These are phyloP conservation scores for Gasteruption jaculator DNA, from an alignment of 2,888 invertebrate species.

Conservation along the genomic window DNA sequence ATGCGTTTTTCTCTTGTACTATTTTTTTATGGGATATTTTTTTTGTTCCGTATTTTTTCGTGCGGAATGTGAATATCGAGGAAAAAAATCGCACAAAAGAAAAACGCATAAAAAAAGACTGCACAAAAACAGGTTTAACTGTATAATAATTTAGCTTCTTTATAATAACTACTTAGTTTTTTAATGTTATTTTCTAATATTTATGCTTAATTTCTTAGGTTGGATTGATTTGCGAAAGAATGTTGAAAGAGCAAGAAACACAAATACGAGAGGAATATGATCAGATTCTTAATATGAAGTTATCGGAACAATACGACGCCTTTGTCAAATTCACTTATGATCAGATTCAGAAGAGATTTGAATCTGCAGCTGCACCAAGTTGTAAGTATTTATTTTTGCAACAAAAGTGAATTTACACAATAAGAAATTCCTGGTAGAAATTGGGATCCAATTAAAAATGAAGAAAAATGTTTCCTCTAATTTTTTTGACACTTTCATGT, in stretches of 20 bases:
- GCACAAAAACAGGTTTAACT: no score
- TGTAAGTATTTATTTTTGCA: slow-evolving; percentile 42
- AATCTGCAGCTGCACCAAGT: slow-evolving; percentile 48
- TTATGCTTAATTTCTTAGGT: slow-evolving; percentile 59
- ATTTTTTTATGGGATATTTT: neutral
- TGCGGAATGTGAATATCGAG: no score
- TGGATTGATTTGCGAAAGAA: slow-evolving; percentile 93
- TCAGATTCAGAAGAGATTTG: slow-evolving; percentile 74
- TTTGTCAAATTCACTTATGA: slow-evolving; percentile 98
- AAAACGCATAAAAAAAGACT: no score
- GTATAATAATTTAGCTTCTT: slow-evolving; percentile 6
- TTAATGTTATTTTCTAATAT: slow-evolving; percentile 11
- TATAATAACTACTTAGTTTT: slow-evolving; percentile 11
- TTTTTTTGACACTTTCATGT: neutral
- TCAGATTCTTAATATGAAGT: slow-evolving; percentile 83
- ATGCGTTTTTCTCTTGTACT: no score
- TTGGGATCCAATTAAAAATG: no score
- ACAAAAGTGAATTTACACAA: no score
- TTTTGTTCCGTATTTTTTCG: slow-evolving; percentile 5
- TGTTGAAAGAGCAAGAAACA: slow-evolving; percentile 92
- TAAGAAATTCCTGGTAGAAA: no score
- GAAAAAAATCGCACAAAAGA: no score
- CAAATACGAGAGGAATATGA: slow-evolving; percentile 94
- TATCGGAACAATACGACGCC: slow-evolving; percentile 98
- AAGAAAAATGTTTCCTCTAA: no score